Evolutionary conservation across 2,113 vertebrate species (phyloP), one percentile per base, ranked within the genome.

Genomic region (Oncorhynchus tshawytscha): DNA sequence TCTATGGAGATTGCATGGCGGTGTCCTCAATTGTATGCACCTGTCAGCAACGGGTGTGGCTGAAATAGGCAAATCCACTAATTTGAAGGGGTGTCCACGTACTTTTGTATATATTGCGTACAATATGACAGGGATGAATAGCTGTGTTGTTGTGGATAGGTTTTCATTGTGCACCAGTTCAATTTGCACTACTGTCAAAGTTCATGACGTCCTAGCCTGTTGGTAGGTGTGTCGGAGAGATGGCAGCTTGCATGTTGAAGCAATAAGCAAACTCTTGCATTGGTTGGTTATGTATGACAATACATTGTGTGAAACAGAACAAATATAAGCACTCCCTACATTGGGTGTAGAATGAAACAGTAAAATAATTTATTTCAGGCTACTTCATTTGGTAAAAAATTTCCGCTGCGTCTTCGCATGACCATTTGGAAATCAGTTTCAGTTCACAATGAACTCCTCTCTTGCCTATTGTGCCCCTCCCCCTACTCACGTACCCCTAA

Each of bases 111-210:
- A 39, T 27, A 39, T 39, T 8, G 39, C 2, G 0, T 45, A 45
- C 16, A 7, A 68, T 29, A 67, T 83, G 88, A 88, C 84, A 62
- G 0, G 16, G 79, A 83, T 49, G 60, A 73, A 86, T 86, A 76
- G 45, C 65, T 77, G 78, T 72, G 39, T 16, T 77, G 86, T 27
- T 45, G 76, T 27, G 4, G 22, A 77, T 51, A 45, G 39, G 39
- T 45, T 45, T 45, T 45, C 39, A 45, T 45, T 45, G 39, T 45
- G 9, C 39, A 45, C 39, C 39, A 2, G 4, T 57, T 57, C 2
- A 16, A 20, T 57, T 57, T 57, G 15, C 54, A 11, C 39, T 57
- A 57, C 18, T 20, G 16, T 20, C 16, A 57, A 15, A 20, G 15
- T 57, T 5, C 4, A 57, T 20, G 15, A 57, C 4, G 18, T 20